Percentiles rank a stretch among this genome's conserved stretches.
These are phyloP conservation scores for Smithornis capensis DNA, from an alignment of 2,113 vertebrate genomes.

Conservation along the genomic window DNA sequence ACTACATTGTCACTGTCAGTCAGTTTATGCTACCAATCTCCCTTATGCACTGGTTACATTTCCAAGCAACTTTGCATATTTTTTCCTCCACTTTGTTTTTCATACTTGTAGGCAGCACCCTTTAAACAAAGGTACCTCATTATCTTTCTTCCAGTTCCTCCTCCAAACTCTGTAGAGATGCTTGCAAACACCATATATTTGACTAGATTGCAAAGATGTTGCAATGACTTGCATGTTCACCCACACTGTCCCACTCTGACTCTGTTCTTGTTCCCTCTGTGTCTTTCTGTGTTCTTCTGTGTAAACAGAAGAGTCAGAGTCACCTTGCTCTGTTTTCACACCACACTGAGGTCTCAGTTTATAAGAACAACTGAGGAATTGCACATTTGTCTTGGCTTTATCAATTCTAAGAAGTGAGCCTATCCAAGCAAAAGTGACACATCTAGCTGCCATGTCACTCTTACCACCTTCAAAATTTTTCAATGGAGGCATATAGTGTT, in stretches of 20 bases:
- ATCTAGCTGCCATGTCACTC: fast-evolving
- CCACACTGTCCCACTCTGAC: neutral
- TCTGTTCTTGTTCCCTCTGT: neutral
- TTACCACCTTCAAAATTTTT: neutral
- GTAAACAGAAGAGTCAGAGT: neutral
- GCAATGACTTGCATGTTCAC: fast-evolving
- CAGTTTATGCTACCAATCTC: neutral
- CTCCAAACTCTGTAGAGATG: neutral
- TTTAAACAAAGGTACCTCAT: neutral
- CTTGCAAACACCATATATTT: neutral
- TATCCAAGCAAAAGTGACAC: neutral
- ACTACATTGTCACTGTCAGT: neutral
- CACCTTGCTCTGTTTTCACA: neutral
- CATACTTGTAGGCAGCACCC: neutral
- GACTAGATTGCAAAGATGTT: neutral
- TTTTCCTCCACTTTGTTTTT: neutral
- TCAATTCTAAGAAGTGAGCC: fast-evolving
- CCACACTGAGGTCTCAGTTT: neutral
- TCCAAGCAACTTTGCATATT: neutral
- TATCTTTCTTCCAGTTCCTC: neutral
- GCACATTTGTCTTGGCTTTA: neutral
- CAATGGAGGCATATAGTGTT: neutral
- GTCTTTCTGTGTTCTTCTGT: neutral
- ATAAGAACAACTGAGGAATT: neutral
- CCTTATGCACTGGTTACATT: neutral